Base-by-base conservation (phyloP, 2,888 invertebrate species). In the Drosophila mimica region DNA sequence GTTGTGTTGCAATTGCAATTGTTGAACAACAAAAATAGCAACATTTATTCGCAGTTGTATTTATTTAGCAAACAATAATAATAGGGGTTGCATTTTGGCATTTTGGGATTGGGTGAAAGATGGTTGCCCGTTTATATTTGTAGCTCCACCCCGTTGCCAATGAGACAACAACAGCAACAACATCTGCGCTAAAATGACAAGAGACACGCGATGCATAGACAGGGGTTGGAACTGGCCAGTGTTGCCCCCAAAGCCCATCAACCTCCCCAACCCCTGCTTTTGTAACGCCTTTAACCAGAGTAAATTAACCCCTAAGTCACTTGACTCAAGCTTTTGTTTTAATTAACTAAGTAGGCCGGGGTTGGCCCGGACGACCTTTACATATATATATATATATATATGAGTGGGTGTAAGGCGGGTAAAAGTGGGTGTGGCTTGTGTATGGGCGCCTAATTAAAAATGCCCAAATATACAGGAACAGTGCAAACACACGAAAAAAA, bases 281-380 rank as follows among this genome's bases (percentile, higher is more conserved):
- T 25, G 20, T 15, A 28, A 51, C 9, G 28, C 46, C 38, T 15
- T 43, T 66, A 38, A 70, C 52, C 73, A 70, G 66, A 57, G 77
- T 62, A 79, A 80, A 80, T 81, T 83, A 91, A 90, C 90, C 91
- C 91, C 89, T 87, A 80, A 91, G 80, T 81, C 80, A 85, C 77
- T 75, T 77, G 61, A 60, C 79, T 73, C 71, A 60, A 76, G 76
- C 83, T 79, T 77, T 83, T 85, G 82, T 87, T 82, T 89, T 89
- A 85, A 90, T 90, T 91, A 91, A 85, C 81, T 82, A 90, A 90
- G 88, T 89, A 87, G 67, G 61, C 31, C 57, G 48, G 67, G 65
- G 53, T 60, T 72, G 71, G 53, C 43, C 59, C 33, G 51, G 46
- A 15, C 72, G 34, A 66, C 60, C 30, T 40, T 3, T n/a, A 31